Base-by-base conservation (phyloP, 2,888 invertebrate species). In the Agrenia bidenticulata region DNA sequence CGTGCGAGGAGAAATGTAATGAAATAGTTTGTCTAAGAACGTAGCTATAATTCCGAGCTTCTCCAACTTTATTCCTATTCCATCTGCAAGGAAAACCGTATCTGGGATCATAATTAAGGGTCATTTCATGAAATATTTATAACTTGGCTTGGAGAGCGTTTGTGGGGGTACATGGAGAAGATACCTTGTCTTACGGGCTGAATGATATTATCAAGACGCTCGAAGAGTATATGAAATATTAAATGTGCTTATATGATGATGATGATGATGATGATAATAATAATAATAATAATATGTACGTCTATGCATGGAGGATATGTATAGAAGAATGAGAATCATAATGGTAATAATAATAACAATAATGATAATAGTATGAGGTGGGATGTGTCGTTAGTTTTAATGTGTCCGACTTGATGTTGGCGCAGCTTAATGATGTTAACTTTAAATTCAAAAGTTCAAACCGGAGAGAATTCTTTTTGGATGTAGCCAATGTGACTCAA, bases 51-150 rank as follows among this genome's bases (percentile, higher is more conserved):
- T 51, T 19, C 19, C 5, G 45, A 19, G 9, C 9, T 45, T 45
- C 45, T 45, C 45, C 5, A 45, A 55, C 26, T 55, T 57, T 41
- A 27, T 41, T 57, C 42, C 13, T 21, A 23, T 13, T 58, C 45
- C 49, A 58, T 58, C 49, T 45, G n/a, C n/a, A n/a, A n/a, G n/a
- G n/a, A 24, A 24, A 21, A 58, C 41, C 24, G 45, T 58, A 58
- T 58, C 58, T 58, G 27, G 58, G 45, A 65, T 73, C 69, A 70
- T 76, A 76, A 76, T 76, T 76, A 74, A 70, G 73, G 72, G 74
- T 71, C 70, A 74, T 76, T 74, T 74, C 73, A 74, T 76, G 74
- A 74, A 74, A 76, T 74, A 74, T 76, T 72, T 72, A 76, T 76
- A 73, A 69, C 64, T 63, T 62, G 65, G 32, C 49, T 64, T 66